Evolutionary conservation across 2,797 vertebrate genomes (phyloP).

Genomic region (Eidolon dupreanum): DNA sequence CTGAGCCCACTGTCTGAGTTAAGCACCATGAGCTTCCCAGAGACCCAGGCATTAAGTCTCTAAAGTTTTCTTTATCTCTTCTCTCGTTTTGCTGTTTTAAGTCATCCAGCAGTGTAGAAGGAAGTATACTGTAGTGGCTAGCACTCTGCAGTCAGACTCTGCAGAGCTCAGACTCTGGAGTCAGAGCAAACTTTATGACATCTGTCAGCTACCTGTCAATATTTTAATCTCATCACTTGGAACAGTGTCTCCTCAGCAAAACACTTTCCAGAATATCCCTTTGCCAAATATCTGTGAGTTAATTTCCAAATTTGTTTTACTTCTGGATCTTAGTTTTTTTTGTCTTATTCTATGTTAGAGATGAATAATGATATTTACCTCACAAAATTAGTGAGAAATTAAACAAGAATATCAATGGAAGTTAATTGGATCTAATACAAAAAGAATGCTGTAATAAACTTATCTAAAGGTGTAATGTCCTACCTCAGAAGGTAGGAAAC

Average conservation of each 20-base stretch:
- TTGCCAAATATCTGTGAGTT: not conserved
- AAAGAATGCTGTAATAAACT: not conserved
- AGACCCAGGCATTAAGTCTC: not conserved
- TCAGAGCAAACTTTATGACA: not conserved
- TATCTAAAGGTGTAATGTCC: not conserved
- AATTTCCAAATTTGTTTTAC: not conserved
- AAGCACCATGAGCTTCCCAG: not conserved
- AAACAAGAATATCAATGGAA: not conserved
- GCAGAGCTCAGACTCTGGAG: not conserved
- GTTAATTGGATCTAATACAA: not conserved
- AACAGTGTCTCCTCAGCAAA: not conserved
- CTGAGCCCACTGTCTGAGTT: not conserved
- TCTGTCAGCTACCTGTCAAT: not conserved
- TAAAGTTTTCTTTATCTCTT: not conserved
- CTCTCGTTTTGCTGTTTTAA: not conserved
- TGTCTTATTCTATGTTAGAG: not conserved
- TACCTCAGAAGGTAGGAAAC: not conserved
- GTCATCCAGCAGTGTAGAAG: not conserved
- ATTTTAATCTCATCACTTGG: not conserved
- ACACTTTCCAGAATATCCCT: not conserved
- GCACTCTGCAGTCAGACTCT: not conserved
- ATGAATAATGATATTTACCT: not conserved
- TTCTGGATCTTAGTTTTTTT: not conserved
- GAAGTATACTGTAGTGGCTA: not conserved
- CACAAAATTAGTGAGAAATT: not conserved